A percentile compares a stretch with the other conserved stretches of the same genome.
Evolutionary conservation across 2,113 vertebrate species (phyloP).

Genomic region (Oncorhynchus nerka): DNA sequence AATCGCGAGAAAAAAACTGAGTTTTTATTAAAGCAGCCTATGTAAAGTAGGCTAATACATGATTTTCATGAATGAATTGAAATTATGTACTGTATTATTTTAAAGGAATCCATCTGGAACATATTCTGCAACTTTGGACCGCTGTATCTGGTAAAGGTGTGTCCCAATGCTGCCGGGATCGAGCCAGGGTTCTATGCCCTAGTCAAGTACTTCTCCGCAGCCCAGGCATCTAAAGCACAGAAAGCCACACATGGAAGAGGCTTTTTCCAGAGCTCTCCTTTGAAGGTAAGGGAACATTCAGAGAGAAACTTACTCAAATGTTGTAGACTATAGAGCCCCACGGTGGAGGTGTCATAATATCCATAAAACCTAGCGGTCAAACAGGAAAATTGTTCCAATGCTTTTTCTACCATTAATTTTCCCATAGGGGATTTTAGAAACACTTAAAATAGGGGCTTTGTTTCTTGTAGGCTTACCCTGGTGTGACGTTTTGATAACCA

Average conservation of each 20-base stretch:
- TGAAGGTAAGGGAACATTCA: constrained; percentile 69
- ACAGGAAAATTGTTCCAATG: too few relatives aligned
- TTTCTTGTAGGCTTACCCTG: too few relatives aligned
- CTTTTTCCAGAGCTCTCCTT: constrained; percentile 71
- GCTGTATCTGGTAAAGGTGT: constrained; percentile 75
- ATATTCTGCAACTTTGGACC: constrained; percentile 76
- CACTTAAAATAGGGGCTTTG: too few relatives aligned
- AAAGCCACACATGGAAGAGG: constrained; percentile 48
- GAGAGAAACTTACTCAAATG: neutral
- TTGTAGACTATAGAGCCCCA: neutral
- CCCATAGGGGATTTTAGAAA: too few relatives aligned
- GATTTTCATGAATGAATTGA: too few relatives aligned
- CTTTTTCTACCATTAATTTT: too few relatives aligned
- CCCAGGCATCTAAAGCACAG: constrained; percentile 75
- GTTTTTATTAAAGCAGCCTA: too few relatives aligned
- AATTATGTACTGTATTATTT: neutral
- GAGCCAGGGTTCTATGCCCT: constrained; percentile 74
- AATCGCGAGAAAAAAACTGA: too few relatives aligned
- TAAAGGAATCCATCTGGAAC: constrained; percentile 60
- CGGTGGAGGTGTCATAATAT: too few relatives aligned
- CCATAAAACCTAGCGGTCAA: too few relatives aligned
- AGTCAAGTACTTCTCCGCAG: constrained; percentile 77
- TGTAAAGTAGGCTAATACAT: too few relatives aligned
- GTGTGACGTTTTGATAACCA: too few relatives aligned
- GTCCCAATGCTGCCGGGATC: constrained; percentile 58